Percentiles rank a stretch among this genome's conserved stretches.
Evolutionary conservation across 2,888 invertebrate species (phyloP).

Genomic region (Mycalesis mineus): DNA sequence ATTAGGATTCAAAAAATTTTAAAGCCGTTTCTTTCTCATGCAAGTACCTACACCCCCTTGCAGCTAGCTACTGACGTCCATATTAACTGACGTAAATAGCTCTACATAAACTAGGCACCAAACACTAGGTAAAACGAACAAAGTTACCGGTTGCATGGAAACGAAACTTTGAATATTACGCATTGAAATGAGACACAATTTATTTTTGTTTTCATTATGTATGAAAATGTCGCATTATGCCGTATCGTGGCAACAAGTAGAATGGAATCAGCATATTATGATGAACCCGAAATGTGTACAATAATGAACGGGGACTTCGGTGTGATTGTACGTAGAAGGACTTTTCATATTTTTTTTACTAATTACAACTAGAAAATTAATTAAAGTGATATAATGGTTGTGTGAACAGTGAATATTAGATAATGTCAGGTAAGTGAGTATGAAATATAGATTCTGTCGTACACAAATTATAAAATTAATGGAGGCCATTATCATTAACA

Average conservation of each 20-base stretch:
- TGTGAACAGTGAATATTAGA: constrained; percentile 1
- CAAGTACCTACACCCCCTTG: too few relatives aligned
- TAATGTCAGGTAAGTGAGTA: constrained; percentile 7
- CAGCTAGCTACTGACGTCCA: too few relatives aligned
- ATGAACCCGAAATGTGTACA: background rate
- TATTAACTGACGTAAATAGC: too few relatives aligned
- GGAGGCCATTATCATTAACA: too few relatives aligned
- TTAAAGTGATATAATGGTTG: background rate
- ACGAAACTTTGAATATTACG: constrained; percentile 39
- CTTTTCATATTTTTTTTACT: background rate
- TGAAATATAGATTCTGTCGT: background rate
- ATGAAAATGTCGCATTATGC: constrained; percentile 60
- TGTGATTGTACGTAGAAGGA: constrained; percentile 3
- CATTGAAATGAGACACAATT: constrained; percentile 39
- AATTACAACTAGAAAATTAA: background rate
- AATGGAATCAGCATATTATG: background rate
- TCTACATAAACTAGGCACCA: too few relatives aligned
- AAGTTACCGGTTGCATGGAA: constrained; percentile 43
- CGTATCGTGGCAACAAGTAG: constrained; percentile 61
- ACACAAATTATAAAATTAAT: too few relatives aligned
- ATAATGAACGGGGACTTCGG: background rate
- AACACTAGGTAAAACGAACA: too few relatives aligned
- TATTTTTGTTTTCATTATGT: constrained; percentile 50
- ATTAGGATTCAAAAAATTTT: too few relatives aligned
- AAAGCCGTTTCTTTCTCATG: too few relatives aligned